A percentile compares a stretch with the other conserved stretches of the same genome.
phyloP scores from a whole-genome alignment of 2,113 vertebrate genomes.

The Triplophysa dalaica region DNA sequence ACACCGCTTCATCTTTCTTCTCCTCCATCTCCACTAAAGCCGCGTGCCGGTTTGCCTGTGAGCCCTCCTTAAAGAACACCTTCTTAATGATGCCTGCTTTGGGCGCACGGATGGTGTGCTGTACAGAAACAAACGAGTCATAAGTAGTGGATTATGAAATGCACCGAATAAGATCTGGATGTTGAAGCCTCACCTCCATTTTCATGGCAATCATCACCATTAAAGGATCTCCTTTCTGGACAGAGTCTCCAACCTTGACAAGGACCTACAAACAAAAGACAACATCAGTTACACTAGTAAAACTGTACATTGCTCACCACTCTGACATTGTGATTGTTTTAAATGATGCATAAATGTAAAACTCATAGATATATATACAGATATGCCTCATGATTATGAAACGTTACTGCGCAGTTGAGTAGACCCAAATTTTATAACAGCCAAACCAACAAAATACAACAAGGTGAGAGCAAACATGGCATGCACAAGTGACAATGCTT shows the following conservation, averaged over 20 bases:
- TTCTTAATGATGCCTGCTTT: constrained; percentile 87
- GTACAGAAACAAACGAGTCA: constrained; percentile 33
- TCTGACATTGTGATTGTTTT: too few species aligned
- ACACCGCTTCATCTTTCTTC: neutral
- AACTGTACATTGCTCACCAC: too few species aligned
- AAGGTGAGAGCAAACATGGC: too few species aligned
- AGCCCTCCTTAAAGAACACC: constrained; percentile 87
- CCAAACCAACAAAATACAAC: too few species aligned
- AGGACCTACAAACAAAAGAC: constrained; percentile 76
- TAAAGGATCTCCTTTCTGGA: constrained; percentile 84
- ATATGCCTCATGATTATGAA: too few species aligned
- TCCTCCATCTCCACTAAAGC: constrained; percentile 82
- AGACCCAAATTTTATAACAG: too few species aligned
- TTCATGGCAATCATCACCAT: constrained; percentile 99
- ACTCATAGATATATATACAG: too few species aligned
- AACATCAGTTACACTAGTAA: neutral
- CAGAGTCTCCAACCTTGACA: constrained; percentile 88
- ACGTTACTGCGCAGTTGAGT: too few species aligned
- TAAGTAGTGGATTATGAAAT: neutral
- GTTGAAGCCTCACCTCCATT: constrained; percentile 86
- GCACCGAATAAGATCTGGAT: neutral
- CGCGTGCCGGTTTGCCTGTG: constrained; percentile 86
- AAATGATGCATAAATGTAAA: too few species aligned
- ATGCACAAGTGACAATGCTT: too few species aligned
- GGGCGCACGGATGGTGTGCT: constrained; percentile 91